Evolutionary conservation across 2,113 vertebrate species (phyloP).

Genomic region (Callaeas wilsoni): DNA sequence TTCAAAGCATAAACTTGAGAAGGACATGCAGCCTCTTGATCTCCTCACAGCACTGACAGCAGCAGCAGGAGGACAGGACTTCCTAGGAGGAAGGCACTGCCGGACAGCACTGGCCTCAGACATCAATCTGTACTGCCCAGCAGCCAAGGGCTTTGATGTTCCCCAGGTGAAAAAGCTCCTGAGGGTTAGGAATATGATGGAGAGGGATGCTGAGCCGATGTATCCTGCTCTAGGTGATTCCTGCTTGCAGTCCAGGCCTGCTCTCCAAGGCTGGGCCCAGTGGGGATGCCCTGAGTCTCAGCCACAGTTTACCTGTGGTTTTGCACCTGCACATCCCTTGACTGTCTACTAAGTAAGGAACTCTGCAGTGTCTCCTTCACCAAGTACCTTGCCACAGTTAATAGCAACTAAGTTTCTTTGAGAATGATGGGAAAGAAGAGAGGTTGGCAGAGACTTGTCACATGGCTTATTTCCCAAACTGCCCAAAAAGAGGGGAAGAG

Average conservation of each 20-base stretch:
- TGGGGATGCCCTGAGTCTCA: background rate
- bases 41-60: background rate
- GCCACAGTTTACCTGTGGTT: background rate
- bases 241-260: background rate
- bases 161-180: background rate
- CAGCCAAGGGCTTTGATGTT: background rate
- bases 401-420: background rate
- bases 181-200: background rate
- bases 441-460: background rate
- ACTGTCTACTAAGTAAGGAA: background rate
- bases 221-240: background rate
- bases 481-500: background rate
- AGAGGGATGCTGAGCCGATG: background rate
- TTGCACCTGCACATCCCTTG: background rate
- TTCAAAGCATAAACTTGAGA: background rate
- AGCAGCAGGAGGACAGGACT: background rate
- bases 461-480: background rate
- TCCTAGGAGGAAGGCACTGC: background rate
- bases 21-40: background rate
- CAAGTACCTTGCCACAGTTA: background rate
- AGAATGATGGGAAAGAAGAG: background rate
- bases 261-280: background rate
- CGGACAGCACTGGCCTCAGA: background rate
- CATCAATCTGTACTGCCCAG: background rate
- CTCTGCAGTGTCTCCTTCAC: background rate